Conservation (phyloP, 2,113 vertebrate species). For the Mesembrinibis cayennensis region DNA sequence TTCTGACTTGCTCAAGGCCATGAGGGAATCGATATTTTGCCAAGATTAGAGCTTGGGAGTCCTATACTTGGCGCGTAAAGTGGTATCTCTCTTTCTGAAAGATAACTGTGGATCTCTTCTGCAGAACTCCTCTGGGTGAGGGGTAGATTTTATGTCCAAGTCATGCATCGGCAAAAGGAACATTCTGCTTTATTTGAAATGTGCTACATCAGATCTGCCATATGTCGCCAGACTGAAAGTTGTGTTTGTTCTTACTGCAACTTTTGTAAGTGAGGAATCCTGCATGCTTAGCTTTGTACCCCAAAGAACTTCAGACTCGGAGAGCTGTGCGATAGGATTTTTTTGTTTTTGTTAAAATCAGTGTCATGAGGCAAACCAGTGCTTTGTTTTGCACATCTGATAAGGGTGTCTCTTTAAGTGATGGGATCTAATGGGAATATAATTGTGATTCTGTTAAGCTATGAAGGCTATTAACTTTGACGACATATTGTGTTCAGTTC, state of each 20-base stretch:
- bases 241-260: constrained; percentile 23
- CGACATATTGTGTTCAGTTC: neutral
- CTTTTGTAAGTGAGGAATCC: neutral
- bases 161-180: constrained; percentile 58
- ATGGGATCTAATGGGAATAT: neutral
- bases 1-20: constrained; percentile 56
- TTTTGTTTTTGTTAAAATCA: neutral
- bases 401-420: neutral
- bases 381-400: neutral
- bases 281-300: neutral
- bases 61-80: neutral
- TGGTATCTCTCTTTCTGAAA: neutral
- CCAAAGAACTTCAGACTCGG: neutral
- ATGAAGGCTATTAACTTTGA: neutral
- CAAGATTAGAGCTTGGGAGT: neutral
- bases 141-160: constrained; percentile 21
- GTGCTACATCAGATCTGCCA: constrained; percentile 51
- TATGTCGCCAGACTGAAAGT: constrained; percentile 40
- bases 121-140: neutral
- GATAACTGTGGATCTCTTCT: constrained; percentile 6
- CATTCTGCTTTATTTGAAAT: constrained; percentile 56
- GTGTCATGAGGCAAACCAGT: neutral
- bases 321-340: neutral
- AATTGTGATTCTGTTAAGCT: neutral
- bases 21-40: constrained; percentile 1